A percentile compares a stretch with the other conserved stretches of the same genome.
Conservation (phyloP, 53 echinoderm and acorn worm species). For the Stichopus horrens region DNA sequence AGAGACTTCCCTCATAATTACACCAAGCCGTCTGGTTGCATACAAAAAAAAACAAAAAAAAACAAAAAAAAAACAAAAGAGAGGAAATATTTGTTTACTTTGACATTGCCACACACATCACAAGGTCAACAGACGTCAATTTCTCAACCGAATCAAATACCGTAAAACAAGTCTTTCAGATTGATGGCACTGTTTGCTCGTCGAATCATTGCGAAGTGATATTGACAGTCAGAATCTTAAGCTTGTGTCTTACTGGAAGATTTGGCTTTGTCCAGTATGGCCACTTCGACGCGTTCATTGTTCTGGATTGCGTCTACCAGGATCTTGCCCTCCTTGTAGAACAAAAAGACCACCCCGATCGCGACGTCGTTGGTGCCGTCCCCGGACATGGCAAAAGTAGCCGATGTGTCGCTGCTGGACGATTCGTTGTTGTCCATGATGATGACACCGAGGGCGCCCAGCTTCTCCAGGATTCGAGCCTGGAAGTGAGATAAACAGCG, state of each 20-base stretch:
- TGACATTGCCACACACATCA: too few relatives aligned
- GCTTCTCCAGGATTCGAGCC: constrained; percentile 73
- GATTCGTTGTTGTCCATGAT: constrained; percentile 77
- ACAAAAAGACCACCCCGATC: constrained; percentile 85
- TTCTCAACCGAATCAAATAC: too few relatives aligned
- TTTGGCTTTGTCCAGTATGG: constrained; percentile 75
- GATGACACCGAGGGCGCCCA: constrained; percentile 81
- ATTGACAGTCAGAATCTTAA: neutral
- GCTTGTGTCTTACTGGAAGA: constrained; percentile 49
- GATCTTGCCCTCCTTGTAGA: constrained; percentile 88
- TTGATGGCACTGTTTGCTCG: too few relatives aligned
- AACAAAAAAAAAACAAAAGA: neutral
- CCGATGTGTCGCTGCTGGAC: constrained; percentile 78
- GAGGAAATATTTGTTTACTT: neutral
- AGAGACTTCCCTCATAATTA: too few relatives aligned
- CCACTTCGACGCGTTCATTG: constrained; percentile 63
- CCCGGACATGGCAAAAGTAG: constrained; percentile 95
- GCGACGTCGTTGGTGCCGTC: constrained; percentile 82
- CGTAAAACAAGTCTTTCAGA: too few relatives aligned
- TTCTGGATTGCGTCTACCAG: constrained; percentile 71
- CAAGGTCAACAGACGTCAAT: too few relatives aligned
- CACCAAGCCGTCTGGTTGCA: too few relatives aligned
- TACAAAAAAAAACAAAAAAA: too few relatives aligned
- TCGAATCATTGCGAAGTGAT: too few relatives aligned
- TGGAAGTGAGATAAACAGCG: constrained; percentile 21